These are phyloP conservation scores for Mormyrus lacerda DNA, from an alignment of 2,113 vertebrate species.

Conservation along the genomic window DNA sequence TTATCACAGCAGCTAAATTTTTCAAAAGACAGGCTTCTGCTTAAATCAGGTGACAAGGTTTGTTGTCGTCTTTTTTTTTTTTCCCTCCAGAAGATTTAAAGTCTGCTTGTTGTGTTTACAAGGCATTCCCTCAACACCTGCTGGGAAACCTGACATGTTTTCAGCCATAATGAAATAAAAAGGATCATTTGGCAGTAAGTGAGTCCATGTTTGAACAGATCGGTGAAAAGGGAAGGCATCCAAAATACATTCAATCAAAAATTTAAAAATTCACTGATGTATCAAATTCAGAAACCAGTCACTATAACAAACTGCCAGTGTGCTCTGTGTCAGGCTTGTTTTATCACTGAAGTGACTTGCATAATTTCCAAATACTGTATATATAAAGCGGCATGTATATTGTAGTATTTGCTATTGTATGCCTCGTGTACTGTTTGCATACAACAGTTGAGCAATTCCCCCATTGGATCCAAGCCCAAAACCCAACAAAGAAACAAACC, in stretches of 20 bases:
- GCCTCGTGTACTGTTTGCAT: background rate
- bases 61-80: background rate
- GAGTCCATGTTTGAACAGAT: constrained; percentile 13
- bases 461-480: background rate
- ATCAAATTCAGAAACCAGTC: background rate
- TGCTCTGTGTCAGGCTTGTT: background rate
- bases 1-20: background rate
- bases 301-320: background rate
- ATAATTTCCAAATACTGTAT: background rate
- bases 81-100: background rate
- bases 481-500: background rate
- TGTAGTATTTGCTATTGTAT: background rate
- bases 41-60: constrained; percentile 2
- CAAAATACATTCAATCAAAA: constrained; percentile 16
- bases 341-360: background rate
- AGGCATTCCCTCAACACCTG: constrained; percentile 8
- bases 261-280: constrained; percentile 3
- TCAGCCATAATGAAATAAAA: constrained; percentile 10
- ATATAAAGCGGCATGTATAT: background rate
- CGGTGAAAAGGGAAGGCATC: background rate
- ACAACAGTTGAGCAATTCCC: background rate
- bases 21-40: background rate
- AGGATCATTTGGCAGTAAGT: constrained; percentile 14
- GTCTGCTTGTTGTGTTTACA: background rate
- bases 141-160: constrained; percentile 13